These are phyloP conservation scores for Amazona vittata DNA, from an alignment of 2,113 vertebrate genomes.

Conservation along the genomic window DNA sequence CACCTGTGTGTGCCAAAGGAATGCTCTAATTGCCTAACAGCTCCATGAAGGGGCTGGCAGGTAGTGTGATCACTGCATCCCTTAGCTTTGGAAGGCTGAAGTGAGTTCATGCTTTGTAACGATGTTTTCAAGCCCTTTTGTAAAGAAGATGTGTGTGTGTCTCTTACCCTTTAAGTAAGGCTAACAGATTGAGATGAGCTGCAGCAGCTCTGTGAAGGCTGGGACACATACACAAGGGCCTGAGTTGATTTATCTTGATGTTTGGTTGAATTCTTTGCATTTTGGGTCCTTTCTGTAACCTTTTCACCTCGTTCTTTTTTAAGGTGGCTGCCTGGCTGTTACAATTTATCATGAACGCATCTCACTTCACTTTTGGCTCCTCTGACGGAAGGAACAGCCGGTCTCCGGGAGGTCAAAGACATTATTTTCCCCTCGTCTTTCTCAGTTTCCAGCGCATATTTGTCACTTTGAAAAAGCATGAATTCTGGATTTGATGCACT, in stretches of 20 bases:
- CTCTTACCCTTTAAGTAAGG: neutral
- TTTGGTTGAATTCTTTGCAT: conserved; percentile 79
- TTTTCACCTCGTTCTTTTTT: conserved; percentile 80
- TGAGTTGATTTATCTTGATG: conserved; percentile 80
- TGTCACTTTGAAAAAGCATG: conserved; percentile 92
- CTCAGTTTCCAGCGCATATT: conserved; percentile 85
- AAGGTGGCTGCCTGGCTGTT: conserved; percentile 80
- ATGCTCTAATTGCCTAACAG: neutral
- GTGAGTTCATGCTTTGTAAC: neutral
- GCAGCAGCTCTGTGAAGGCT: conserved; percentile 12
- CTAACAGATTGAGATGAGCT: conserved; percentile 54
- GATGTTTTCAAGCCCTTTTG: neutral
- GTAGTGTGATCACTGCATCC: neutral
- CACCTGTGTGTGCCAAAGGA: neutral
- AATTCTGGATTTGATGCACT: conserved; percentile 94
- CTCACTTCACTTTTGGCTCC: conserved; percentile 73
- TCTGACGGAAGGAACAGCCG: conserved; percentile 79
- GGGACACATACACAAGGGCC: conserved; percentile 23
- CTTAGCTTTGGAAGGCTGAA: neutral
- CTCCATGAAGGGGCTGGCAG: neutral
- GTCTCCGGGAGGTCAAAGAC: conserved; percentile 80
- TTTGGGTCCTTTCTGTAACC: conserved; percentile 80
- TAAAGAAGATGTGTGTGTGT: neutral
- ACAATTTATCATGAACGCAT: conserved; percentile 80
- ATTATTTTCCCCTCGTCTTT: conserved; percentile 79